Evolutionary conservation across 2,888 invertebrate species (phyloP), one percentile per base, ranked within the genome.

Genomic region (Anoncus sp.): DNA sequence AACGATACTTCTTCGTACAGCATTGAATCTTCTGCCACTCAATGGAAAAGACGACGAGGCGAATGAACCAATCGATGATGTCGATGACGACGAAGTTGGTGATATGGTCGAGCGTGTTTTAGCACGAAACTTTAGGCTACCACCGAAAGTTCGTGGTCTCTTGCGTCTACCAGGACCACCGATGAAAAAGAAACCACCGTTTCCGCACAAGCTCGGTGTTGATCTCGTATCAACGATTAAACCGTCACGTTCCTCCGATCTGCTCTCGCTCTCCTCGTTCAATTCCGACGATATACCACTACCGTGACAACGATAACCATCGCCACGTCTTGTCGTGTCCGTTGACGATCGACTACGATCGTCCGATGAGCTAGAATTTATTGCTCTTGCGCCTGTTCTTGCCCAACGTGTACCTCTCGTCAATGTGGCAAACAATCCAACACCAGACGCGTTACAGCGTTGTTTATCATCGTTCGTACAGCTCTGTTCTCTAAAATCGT

Each of bases 211-310:
- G 18, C 84, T 84, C 63, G 87, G 81, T 2, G 86, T 84, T 4
- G 85, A 86, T 51, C 79, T 70, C 0, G 77, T 71, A 6, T 83
- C 85, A 47, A 84, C 88, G 12, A 88, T 86, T 57, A 89, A 63
- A 18, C 87, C 86, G 82, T 88, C 87, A n/a, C 86, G 83, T 66
- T 88, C 88, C 67, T 88, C 88, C 14, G 87, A 87, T 18, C 87
- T 83, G 35, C 87, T 80, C 49, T 87, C 88, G 71, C 86, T 87
- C 40, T 87, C 87, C 40, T 87, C 87, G 38, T 85, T 86, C n/a
- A 85, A 80, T 7, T 88, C 87, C 4, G 88, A 88, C 10, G 88
- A 88, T 3, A 87, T 71, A 20, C 86, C 87, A 24, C 79, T 79
- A 14, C 49, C 75, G 3, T 22, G 43, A 51, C 70, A 62, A 40